Conservation (phyloP, 2,888 invertebrate genomes). For the Cybosia mesomella region DNA sequence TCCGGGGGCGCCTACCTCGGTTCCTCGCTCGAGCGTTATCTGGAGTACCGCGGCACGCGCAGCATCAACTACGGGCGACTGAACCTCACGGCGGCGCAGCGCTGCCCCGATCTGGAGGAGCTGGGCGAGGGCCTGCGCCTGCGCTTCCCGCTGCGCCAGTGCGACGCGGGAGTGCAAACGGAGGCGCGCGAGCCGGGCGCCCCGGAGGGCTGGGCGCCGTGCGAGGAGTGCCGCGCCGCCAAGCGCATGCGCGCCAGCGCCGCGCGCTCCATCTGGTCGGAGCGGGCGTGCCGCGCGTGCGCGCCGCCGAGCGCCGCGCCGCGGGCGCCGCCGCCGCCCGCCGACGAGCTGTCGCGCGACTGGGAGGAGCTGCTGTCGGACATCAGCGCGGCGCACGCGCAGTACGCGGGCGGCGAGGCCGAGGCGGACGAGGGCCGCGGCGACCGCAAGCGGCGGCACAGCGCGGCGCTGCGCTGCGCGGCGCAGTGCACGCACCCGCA, state of each 20-base stretch:
- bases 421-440: constrained; percentile 54
- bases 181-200: constrained; percentile 41
- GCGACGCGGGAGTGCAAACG: constrained; percentile 72
- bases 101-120: constrained; percentile 71
- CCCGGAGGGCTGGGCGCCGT: constrained; percentile 51
- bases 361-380: constrained; percentile 88
- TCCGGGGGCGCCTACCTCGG: constrained; percentile 88
- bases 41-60: constrained; percentile 81
- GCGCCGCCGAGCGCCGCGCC: constrained; percentile 52
- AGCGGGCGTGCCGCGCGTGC: constrained; percentile 64
- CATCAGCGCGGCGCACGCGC: constrained; percentile 85
- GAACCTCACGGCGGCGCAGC: constrained; percentile 72
- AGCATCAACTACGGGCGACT: constrained; percentile 77
- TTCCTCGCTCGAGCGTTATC: constrained; percentile 81
- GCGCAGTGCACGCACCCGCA: constrained; percentile 73
- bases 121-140: constrained; percentile 85
- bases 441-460: constrained; percentile 88
- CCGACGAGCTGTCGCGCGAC: constrained; percentile 86
- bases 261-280: constrained; percentile 64
- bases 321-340: constrained; percentile 32
- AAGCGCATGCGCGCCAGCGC: constrained; percentile 77
- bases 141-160: constrained; percentile 88
- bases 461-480: constrained; percentile 74
- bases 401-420: constrained; percentile 71
- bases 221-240: constrained; percentile 73